Evolutionary conservation across 2,888 invertebrate genomes (phyloP), one percentile per base, ranked within the genome.

Genomic region (Platyscelio sp.): DNA sequence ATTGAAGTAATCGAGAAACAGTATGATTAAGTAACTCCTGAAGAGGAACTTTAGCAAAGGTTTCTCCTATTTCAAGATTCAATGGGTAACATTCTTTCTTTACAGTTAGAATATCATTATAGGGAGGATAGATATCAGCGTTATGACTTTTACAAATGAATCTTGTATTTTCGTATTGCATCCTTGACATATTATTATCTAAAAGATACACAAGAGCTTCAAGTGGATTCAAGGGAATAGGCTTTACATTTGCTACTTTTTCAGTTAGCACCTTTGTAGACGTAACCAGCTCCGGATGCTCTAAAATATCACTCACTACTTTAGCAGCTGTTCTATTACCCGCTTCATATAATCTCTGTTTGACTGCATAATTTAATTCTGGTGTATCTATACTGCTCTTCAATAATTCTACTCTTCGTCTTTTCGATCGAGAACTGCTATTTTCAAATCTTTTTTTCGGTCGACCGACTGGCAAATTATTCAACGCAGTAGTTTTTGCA

Each of bases 51-150:
- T 24, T 40, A 43, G 49, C 68, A 15, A 20, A 49, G 11, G 3
- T 68, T 43, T 77, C 77, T 24, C n/a, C 22, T 60, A 77, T n/a
- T 60, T 77, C 51, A 9, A 77, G 27, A 29, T 77, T 60, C 13
- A 5, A 6, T 9, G 77, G 77, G 20, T 60, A 68, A n/a, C 68
- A 68, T 18, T 68, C 11, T 20, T 68, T 58, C 49, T 77, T 68
- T 60, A 1, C 67, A 51, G 9, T 49, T n/a, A 58, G 15, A 40
- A 77, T 26, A n/a, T 68, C 20, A 3, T 77, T 33, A 38, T 68
- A 77, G 0, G 67, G 6, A 15, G 77, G 68, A 60, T 51, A 77
- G 22, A 77, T 77, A 24, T 77, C 77, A 49, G 77, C 77, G n/a
- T 77, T 77, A 40, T 77, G 67, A n/a, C 18, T 46, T 77, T 77